Percentiles rank a stretch among this genome's conserved stretches.
phyloP scores from a whole-genome alignment of 30 jellyfish, hydroid and myxozoan species.

The Aurelia sp. region DNA sequence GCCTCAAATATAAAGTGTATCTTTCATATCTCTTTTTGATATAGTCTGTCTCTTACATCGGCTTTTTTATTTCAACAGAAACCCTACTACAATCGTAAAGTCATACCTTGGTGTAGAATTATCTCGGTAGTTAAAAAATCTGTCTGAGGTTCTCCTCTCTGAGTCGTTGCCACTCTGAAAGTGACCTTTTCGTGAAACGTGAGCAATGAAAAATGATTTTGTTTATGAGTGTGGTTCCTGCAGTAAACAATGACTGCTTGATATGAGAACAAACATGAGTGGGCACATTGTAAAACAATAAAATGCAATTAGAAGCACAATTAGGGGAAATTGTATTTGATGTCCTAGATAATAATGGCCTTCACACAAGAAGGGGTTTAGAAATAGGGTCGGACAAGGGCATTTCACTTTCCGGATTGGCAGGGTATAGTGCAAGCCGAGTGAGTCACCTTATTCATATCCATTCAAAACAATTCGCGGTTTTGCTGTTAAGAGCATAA shows the following conservation, averaged over 20 bases:
- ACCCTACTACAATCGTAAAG: no score
- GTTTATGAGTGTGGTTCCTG: slow-evolving; percentile 46
- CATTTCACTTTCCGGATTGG: slow-evolving; percentile 10
- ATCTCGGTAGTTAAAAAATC: no score
- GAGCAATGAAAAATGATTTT: background rate
- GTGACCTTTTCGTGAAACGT: no score
- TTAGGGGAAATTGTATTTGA: background rate
- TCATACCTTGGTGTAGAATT: no score
- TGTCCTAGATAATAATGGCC: no score
- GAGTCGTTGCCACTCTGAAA: no score
- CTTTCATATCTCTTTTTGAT: no score
- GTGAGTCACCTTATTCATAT: background rate
- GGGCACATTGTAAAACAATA: slow-evolving; percentile 47
- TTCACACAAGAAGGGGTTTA: no score
- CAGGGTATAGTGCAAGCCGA: background rate
- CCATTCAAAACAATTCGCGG: background rate
- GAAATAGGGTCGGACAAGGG: slow-evolving; percentile 6
- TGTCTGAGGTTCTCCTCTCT: no score
- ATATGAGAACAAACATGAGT: slow-evolving; percentile 21
- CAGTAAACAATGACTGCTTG: slow-evolving; percentile 26
- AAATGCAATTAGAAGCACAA: slow-evolving; percentile 18
- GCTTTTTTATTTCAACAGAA: no score
- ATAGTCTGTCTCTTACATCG: no score
- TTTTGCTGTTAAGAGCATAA: background rate
- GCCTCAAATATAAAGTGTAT: no score